Conservation (phyloP, 30 jellyfish, hydroid and myxozoan genomes). For the Aurelia coerulea region DNA sequence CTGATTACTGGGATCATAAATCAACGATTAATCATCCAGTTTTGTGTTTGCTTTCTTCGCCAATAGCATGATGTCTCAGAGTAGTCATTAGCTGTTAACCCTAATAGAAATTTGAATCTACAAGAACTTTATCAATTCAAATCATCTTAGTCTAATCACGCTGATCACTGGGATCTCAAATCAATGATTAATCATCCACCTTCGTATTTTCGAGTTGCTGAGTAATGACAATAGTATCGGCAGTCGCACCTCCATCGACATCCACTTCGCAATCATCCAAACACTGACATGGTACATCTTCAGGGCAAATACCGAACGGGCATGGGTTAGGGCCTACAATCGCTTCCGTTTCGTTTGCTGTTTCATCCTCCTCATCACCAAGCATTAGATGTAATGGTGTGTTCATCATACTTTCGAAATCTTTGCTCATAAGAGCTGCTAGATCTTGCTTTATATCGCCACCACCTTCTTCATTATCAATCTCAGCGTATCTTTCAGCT, state of each 20-base stretch:
- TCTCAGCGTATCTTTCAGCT: slow-evolving; percentile 66
- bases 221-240: background rate
- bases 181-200: background rate
- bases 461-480: slow-evolving; percentile 55
- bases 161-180: too few species aligned
- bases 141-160: too few species aligned
- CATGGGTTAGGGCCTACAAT: slow-evolving; percentile 2
- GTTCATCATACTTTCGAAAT: slow-evolving; percentile 36
- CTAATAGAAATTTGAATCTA: too few species aligned
- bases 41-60: background rate
- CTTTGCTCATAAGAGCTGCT: slow-evolving; percentile 26
- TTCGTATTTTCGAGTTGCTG: slow-evolving; percentile 7
- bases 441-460: slow-evolving; percentile 14
- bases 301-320: slow-evolving; percentile 59
- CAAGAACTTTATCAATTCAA: too few species aligned
- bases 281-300: slow-evolving; percentile 40
- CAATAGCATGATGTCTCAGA: too few species aligned
- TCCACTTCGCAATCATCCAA: slow-evolving; percentile 61
- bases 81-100: too few species aligned
- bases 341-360: slow-evolving; percentile 2
- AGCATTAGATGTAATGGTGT: slow-evolving; percentile 25
- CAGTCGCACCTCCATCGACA: slow-evolving; percentile 20
- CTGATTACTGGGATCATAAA: too few species aligned
- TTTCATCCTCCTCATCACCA: slow-evolving; percentile 36
- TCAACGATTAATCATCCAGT: background rate